Percentiles rank a stretch among this genome's conserved stretches.
These are phyloP conservation scores for Ommatoiulus sabulosus DNA, from an alignment of 2,888 invertebrate species.

Conservation along the genomic window DNA sequence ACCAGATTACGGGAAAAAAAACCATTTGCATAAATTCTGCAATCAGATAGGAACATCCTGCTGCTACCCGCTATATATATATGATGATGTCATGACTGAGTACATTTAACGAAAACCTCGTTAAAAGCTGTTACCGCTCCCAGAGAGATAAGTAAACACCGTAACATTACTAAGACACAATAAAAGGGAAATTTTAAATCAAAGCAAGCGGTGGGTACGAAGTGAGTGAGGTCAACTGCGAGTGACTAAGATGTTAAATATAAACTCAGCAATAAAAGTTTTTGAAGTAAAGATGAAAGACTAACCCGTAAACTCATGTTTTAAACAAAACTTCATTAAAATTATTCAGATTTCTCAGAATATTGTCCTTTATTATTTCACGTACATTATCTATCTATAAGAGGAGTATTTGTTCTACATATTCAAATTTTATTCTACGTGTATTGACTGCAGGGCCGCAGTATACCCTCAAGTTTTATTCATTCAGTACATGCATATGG, in stretches of 20 bases:
- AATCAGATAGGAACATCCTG: not conserved
- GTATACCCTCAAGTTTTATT: not conserved
- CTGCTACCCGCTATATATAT: not conserved
- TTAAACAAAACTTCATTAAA: too few species aligned
- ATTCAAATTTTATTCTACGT: too few species aligned
- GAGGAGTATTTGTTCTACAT: too few species aligned
- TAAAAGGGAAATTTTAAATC: not conserved
- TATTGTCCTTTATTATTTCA: too few species aligned
- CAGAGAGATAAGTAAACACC: not conserved
- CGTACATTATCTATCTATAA: too few species aligned
- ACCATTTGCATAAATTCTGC: constrained; percentile 3
- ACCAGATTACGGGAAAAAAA: not conserved
- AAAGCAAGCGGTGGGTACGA: not conserved
- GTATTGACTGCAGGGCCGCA: too few species aligned
- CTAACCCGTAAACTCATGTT: too few species aligned
- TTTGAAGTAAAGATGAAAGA: too few species aligned
- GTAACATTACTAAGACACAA: not conserved
- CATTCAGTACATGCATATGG: not conserved
- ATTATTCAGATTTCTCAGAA: too few species aligned
- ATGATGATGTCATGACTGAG: not conserved
- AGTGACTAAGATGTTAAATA: not conserved
- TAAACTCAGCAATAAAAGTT: not conserved
- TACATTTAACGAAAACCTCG: not conserved
- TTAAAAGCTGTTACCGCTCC: not conserved
- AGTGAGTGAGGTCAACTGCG: not conserved